A percentile compares a stretch with the other conserved stretches of the same genome.
Conservation (phyloP, 1,140 invertebrate genomes). For the Oncopeltus fasciatus region DNA sequence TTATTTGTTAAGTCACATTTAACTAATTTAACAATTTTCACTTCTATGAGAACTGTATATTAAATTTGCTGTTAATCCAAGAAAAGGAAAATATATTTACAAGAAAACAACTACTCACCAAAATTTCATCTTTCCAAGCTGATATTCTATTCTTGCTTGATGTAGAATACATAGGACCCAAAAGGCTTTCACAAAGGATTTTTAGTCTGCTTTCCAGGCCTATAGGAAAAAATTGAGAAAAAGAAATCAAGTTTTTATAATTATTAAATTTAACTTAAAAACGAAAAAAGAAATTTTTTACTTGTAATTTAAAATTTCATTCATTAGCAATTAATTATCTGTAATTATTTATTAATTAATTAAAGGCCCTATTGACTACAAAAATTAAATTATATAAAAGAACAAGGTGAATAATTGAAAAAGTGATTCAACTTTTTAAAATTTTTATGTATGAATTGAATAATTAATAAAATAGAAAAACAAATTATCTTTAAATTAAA, state of each 20-base stretch:
- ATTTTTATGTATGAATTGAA: no score
- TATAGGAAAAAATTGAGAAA: constrained; percentile 26
- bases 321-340: background rate
- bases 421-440: no score
- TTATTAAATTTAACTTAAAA: constrained; percentile 20
- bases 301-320: background rate
- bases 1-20: no score
- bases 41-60: background rate
- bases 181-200: constrained; percentile 53
- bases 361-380: background rate
- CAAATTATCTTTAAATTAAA: no score
- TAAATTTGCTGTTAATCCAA: background rate
- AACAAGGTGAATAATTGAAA: no score
- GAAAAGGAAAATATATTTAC: background rate
- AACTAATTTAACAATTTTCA: background rate
- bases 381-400: background rate
- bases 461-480: no score
- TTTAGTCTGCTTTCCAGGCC: constrained; percentile 52
- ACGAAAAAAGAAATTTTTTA: constrained; percentile 3
- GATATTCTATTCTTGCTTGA: constrained; percentile 32
- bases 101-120: constrained; percentile 31
- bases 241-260: background rate
- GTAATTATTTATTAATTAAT: background rate
- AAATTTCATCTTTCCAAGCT: constrained; percentile 37
- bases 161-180: constrained; percentile 52